phyloP scores from a whole-genome alignment of 2,113 vertebrate species.

The Formicarius rufipectus region DNA sequence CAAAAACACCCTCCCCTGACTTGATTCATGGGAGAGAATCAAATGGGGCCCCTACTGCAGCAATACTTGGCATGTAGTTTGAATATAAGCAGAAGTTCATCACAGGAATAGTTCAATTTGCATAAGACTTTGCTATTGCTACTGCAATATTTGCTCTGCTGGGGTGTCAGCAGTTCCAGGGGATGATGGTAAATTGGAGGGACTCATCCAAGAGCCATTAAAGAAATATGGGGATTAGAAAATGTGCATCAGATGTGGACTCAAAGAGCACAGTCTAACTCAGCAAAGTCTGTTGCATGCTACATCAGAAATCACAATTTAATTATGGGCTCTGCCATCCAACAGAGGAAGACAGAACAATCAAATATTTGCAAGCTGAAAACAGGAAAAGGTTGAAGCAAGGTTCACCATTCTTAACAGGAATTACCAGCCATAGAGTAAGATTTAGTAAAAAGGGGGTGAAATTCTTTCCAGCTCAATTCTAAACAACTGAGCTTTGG shows the following conservation, averaged over 20 bases:
- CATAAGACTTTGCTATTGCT: constrained; percentile 20
- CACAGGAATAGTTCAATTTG: background rate
- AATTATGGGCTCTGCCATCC: background rate
- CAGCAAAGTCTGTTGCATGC: background rate
- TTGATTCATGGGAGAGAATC: background rate
- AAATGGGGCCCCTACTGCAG: background rate
- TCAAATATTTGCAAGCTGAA: background rate
- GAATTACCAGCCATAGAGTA: background rate
- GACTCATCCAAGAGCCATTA: background rate
- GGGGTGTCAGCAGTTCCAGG: background rate
- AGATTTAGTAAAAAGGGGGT: background rate
- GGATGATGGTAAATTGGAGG: background rate
- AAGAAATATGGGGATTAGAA: background rate
- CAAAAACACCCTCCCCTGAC: background rate
- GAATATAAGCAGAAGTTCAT: background rate
- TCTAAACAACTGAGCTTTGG: background rate
- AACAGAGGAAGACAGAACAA: background rate
- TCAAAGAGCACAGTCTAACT: background rate
- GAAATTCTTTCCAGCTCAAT: background rate
- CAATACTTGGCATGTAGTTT: background rate
- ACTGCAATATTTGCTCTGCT: background rate
- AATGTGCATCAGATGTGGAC: background rate
- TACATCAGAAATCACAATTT: background rate
- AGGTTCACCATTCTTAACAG: background rate
- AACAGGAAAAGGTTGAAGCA: background rate